Evolutionary conservation across 2,888 invertebrate genomes (phyloP).

Genomic region (Plemyria rubiginata): DNA sequence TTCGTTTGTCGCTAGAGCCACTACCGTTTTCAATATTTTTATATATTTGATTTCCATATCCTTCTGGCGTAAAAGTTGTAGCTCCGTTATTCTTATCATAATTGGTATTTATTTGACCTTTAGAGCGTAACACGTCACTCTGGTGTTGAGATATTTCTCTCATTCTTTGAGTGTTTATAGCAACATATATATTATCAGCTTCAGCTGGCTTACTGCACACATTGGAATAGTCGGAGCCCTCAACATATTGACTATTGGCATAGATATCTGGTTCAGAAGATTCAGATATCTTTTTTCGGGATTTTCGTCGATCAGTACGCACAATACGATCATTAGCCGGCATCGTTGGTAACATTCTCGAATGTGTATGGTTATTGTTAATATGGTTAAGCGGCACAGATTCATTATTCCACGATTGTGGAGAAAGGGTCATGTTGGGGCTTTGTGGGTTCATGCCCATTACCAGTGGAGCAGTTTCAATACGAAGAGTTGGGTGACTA

Average conservation of each 20-base stretch:
- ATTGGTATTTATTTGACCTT: slow-evolving; percentile 1
- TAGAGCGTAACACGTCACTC: neutral
- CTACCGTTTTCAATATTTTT: slow-evolving; percentile 6
- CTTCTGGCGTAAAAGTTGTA: slow-evolving; percentile 1
- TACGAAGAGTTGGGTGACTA: neutral
- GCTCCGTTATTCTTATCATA: slow-evolving; percentile 4
- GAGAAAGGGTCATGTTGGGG: slow-evolving; percentile 8
- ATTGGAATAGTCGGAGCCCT: neutral
- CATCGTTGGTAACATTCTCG: slow-evolving; percentile 4
- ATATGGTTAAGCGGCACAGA: slow-evolving; percentile 7
- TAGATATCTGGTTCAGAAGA: slow-evolving; percentile 23
- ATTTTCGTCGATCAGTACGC: slow-evolving; percentile 8
- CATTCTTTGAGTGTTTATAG: neutral
- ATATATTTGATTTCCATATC: neutral
- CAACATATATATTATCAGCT: neutral
- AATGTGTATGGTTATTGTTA: slow-evolving; percentile 11
- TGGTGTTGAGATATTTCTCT: slow-evolving; percentile 1
- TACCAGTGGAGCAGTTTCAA: slow-evolving; percentile 2
- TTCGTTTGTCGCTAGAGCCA: neutral
- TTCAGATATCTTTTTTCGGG: slow-evolving; percentile 23
- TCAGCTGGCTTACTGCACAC: slow-evolving; percentile 5
- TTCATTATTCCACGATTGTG: slow-evolving; percentile 13
- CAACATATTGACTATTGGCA: neutral
- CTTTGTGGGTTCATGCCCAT: neutral
- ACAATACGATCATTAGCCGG: slow-evolving; percentile 4